Conservation (phyloP, 1,140 invertebrate genomes). For the Druon quercuslanigerum region DNA sequence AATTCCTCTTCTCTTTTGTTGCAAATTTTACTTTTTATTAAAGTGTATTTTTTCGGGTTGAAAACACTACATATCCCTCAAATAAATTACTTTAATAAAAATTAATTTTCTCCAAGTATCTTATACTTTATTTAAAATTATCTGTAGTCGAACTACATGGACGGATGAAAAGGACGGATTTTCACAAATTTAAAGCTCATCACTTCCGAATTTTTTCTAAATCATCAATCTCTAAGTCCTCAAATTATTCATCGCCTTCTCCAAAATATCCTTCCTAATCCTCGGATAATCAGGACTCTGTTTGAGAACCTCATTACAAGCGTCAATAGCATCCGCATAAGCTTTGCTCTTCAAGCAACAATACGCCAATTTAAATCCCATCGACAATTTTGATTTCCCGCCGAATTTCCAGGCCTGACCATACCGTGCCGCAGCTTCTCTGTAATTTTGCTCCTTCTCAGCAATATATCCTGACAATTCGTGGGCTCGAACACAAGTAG, state of each 20-base stretch:
- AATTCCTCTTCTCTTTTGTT: too few relatives aligned
- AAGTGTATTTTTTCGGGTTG: too few relatives aligned
- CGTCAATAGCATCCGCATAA: conserved; percentile 90
- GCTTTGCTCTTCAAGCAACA: conserved; percentile 93
- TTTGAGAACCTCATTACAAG: conserved; percentile 88
- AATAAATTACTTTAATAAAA: too few relatives aligned
- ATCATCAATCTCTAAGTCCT: conserved; percentile 76
- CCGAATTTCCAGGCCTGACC: conserved; percentile 89
- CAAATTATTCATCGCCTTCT: conserved; percentile 92
- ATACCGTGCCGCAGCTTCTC: conserved; percentile 90
- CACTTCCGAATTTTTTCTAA: too few relatives aligned
- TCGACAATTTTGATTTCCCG: conserved; percentile 86
- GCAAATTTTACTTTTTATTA: too few relatives aligned
- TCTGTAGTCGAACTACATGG: not conserved
- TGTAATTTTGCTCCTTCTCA: conserved; percentile 95
- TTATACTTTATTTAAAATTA: too few relatives aligned
- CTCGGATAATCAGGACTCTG: conserved; percentile 92
- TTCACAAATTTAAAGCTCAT: not conserved
- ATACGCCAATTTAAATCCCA: conserved; percentile 95
- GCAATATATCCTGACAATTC: conserved; percentile 91
- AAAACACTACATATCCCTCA: too few relatives aligned
- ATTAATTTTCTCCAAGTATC: too few relatives aligned
- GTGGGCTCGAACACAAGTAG: conserved; percentile 92
- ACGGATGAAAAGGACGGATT: not conserved
- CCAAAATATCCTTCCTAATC: conserved; percentile 94